Conservation (phyloP, 2,113 vertebrate species). For the Rhinolophus sinicus region DNA sequence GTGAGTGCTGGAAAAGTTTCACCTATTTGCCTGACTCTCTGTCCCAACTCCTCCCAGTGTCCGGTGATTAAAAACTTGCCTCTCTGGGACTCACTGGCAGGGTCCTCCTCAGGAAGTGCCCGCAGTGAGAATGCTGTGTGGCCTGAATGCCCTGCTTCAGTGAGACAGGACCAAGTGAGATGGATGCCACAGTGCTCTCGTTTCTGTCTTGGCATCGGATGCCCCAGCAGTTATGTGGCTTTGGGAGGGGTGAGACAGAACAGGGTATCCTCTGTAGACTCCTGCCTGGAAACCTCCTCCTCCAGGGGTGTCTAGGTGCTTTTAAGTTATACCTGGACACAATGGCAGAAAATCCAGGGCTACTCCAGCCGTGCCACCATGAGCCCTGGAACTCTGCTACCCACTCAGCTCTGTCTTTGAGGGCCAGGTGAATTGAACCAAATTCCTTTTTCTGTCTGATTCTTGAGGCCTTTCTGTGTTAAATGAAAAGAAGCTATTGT, state of each 20-base stretch:
- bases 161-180: not conserved
- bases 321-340: not conserved
- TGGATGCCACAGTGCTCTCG: not conserved
- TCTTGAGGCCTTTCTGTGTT: slow-evolving; percentile 1
- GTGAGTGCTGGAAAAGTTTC: slow-evolving; percentile 25
- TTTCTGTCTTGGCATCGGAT: not conserved
- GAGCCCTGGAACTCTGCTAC: not conserved
- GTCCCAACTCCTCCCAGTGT: not conserved
- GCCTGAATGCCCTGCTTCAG: not conserved
- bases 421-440: not conserved
- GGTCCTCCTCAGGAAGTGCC: not conserved
- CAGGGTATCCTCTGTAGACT: not conserved
- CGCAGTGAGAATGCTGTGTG: not conserved
- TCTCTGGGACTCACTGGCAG: not conserved
- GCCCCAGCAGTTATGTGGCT: not conserved
- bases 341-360: not conserved
- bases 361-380: not conserved
- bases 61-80: slow-evolving; percentile 7
- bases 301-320: not conserved
- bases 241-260: not conserved
- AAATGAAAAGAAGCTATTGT: slow-evolving; percentile 38
- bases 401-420: not conserved
- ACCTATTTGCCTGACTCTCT: slow-evolving; percentile 35
- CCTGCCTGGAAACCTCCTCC: not conserved
- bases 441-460: slow-evolving; percentile 47